Evolutionary conservation across 2,113 vertebrate species (phyloP), one percentile per base, ranked within the genome.

Genomic region (Solea solea): DNA sequence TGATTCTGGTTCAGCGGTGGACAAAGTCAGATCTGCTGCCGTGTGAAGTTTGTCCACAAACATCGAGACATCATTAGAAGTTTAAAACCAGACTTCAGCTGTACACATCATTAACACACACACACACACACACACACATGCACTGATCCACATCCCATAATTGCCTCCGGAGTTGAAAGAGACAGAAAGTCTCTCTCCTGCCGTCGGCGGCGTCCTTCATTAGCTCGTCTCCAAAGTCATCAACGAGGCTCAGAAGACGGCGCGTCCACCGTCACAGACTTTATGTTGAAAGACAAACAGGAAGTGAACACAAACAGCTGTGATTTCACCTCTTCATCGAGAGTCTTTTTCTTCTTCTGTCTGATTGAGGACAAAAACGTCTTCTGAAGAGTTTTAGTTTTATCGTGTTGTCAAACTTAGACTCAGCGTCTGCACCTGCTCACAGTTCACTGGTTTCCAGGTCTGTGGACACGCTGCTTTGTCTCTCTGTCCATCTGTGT

Each of bases 301-400:
- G 80, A 86, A 85, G 75, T 41, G 34, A 64, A 70, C 8, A 6
- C 63, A 61, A 74, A 68, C 86, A 85, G 75, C 84, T 84, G 77
- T 21, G 21, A 21, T 21, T 21, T 21, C 21, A 21, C 21, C n/a
- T n/a, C n/a, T n/a, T n/a, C n/a, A n/a, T n/a, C n/a, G n/a, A n/a
- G n/a, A n/a, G 21, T 16, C 11, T 25, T 55, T 5, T 27, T 14
- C 28, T 57, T 39, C 25, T 59, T 81, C 69, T 77, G 55, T 76
- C 54, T 9, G 44, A 76, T 14, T 58, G 54, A 50, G 78, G 67
- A 86, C 81, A 85, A 80, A 56, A 60, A 72, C 49, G 44, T 53
- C 56, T 6, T 6, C 60, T 66, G 69, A 55, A 83, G 60, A 44
- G 9, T 42, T 68, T 54, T 28, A 56, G 74, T 84, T 74, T 71